Evolutionary conservation across 2,797 vertebrate genomes (phyloP), one percentile per base, ranked within the genome.

Genomic region (Sebastes diaconus): DNA sequence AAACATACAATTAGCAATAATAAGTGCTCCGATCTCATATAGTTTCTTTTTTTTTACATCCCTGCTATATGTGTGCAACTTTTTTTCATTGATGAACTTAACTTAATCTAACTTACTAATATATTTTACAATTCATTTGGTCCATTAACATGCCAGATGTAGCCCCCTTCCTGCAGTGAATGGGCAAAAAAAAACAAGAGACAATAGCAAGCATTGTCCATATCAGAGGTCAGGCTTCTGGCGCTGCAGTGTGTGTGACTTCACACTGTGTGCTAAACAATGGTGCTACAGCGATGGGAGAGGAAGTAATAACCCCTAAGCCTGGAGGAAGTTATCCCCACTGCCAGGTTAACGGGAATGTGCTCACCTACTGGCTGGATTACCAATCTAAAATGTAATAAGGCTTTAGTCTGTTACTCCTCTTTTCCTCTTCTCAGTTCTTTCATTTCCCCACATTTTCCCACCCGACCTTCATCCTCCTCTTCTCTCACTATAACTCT

Each of bases 271-370:
- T 39, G 66, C 76, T 54, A 66, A 88, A 90, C 84, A 88, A 87
- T 85, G 60, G 84, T 65, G 75, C 81, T 22, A 36, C 75, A 81
- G 75, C 54, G 67, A 73, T 46, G 61, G 72, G 68, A 80, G 74
- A 90, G 88, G 89, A 93, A 91, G 92, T 87, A 91, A 91, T 93
- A 89, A 85, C 60, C 71, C 25, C 7, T 80, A 84, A 92, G 70
- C 78, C 81, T 20, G 66, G 32, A 84, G 88, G 87, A 94, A 91
- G 86, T 84, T 32, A n/a, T 78, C 73, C 86, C 68, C 46, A 66
- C 52, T 29, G 65, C 46, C 75, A 88, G 69, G 79, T 85, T 84
- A 81, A 85, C 67, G 63, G 75, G 68, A 87, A 84, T 57, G 71
- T 78, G 84, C 83, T 82, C 83, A 89, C 85, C 89, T 89, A 72